These are phyloP conservation scores for Elmis aenea DNA, from an alignment of 2,888 invertebrate genomes.

Conservation along the genomic window DNA sequence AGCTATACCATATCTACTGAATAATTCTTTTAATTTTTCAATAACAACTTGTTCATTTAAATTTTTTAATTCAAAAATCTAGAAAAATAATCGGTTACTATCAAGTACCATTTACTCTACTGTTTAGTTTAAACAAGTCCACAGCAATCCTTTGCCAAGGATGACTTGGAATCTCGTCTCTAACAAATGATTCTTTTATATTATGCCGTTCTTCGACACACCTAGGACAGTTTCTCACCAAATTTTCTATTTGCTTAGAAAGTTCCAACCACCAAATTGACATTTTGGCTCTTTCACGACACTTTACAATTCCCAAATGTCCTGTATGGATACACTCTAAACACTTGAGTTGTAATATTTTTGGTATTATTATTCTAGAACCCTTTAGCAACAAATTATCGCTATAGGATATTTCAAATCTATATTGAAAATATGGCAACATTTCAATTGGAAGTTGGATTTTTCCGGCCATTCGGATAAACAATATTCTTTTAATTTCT, in stretches of 20 bases:
- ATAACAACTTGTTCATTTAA: slow-evolving; percentile 8
- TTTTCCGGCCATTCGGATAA: slow-evolving; percentile 1
- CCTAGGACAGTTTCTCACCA: slow-evolving; percentile 18
- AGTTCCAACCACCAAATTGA: slow-evolving; percentile 22
- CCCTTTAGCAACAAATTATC: slow-evolving; percentile 20
- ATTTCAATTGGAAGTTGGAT: slow-evolving; percentile 9
- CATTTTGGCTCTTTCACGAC: slow-evolving; percentile 17
- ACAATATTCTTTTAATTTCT: slow-evolving; percentile 14
- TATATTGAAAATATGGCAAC: slow-evolving; percentile 14
- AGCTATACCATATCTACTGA: slow-evolving; percentile 19
- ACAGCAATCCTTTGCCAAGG: slow-evolving; percentile 21
- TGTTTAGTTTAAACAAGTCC: slow-evolving; percentile 15
- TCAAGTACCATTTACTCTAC: slow-evolving; percentile 4
- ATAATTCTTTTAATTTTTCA: slow-evolving; percentile 9
- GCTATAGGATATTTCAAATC: slow-evolving; percentile 16
- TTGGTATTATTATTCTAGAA: slow-evolving; percentile 10
- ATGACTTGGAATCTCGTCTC: slow-evolving; percentile 16
- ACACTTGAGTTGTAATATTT: slow-evolving; percentile 4
- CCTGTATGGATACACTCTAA: slow-evolving; percentile 12
- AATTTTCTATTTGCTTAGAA: slow-evolving; percentile 21
- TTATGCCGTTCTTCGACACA: slow-evolving; percentile 17
- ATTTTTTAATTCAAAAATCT: slow-evolving; percentile 6
- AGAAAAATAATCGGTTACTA: slow-evolving; percentile 16
- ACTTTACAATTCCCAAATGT: slow-evolving; percentile 19
- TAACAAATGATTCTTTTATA: slow-evolving; percentile 15